A percentile compares a stretch with the other conserved stretches of the same genome.
Conservation (phyloP, 2,888 invertebrate genomes). For the Callosobruchus maculatus region DNA sequence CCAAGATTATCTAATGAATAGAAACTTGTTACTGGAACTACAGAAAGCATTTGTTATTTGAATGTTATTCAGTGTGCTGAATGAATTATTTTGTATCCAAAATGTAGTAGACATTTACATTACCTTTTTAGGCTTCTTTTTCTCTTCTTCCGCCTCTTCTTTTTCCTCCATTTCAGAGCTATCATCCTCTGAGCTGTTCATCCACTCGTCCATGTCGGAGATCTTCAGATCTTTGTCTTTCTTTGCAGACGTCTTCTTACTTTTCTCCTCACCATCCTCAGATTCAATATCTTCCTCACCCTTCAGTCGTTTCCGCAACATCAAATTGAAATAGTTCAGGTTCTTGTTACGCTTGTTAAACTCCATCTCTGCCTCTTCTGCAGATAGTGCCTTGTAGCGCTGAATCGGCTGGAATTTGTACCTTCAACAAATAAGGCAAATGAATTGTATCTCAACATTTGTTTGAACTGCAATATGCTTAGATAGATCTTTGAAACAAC, state of each 20-base stretch:
- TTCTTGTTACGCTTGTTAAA: constrained; percentile 93
- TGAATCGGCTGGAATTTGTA: constrained; percentile 89
- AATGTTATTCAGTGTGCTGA: no score
- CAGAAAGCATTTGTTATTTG: no score
- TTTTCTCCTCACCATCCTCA: constrained; percentile 31
- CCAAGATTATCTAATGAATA: no score
- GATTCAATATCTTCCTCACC: constrained; percentile 43
- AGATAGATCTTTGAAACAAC: no score
- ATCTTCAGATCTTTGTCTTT: constrained; percentile 68
- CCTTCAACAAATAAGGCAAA: constrained; percentile 44
- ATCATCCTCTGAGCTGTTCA: constrained; percentile 74
- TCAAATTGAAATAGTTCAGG: constrained; percentile 91
- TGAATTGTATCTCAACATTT: no score
- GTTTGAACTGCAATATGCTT: no score
- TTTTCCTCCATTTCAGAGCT: constrained; percentile 70
- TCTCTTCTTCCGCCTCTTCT: constrained; percentile 60
- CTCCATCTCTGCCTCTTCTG: constrained; percentile 97
- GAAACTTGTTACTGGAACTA: no score
- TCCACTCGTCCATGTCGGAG: constrained; percentile 94
- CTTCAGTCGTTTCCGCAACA: constrained; percentile 82
- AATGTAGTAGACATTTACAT: no score
- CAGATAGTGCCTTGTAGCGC: constrained; percentile 89
- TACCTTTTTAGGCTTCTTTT: constrained; percentile 59
- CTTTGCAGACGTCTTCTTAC: constrained; percentile 28
- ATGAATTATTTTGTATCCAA: no score